Evolutionary conservation across 53 echinoderm and acorn worm species (phyloP), one percentile per base, ranked within the genome.

Genomic region (Mesocentrotus franciscanus): DNA sequence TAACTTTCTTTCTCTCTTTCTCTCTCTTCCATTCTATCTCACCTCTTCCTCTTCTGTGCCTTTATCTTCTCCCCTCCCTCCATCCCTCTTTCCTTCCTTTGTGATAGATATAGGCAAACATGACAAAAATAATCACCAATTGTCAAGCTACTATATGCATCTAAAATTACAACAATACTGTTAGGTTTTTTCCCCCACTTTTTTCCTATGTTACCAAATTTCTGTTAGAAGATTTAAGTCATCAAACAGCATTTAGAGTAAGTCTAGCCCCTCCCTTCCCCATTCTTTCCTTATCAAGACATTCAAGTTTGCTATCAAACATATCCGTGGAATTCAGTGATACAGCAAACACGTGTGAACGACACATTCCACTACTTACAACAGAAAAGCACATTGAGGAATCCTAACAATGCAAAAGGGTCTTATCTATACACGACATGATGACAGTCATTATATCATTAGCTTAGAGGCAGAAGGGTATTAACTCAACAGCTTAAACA

Each of bases 301-400:
- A 64, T 64, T 64, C 64, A 64, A 18, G 64, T 20, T 64, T 64
- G 49, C 64, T 15, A 64, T 64, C 64, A 78, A 32, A 8, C 85
- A 85, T 22, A 35, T 85, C 56, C 85, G 8, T 24, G 56, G 85
- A 85, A 85, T 85, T 15, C 85, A 55, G 85, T 24, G 20, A 85
- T 55, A 85, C 30, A n/a, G 14, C 49, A 49, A 85, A 56, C 85
- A 85, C 22, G 30, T 85, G 85, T 85, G 85, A 85, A 85, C 56
- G 26, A 35, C 24, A 24, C 85, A 85, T 85, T 85, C 79, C 85
- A 55, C 8, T 85, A 56, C 49, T 56, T 55, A 24, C 7, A 22
- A 56, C 29, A 55, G 85, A 24, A 55, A 49, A 56, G 55, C 56
- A 85, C 85, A 85, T 85, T 56, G 9, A 85, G 56, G 85, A 85